phyloP scores from a whole-genome alignment of 2,888 invertebrate species.

The Ischnura elegans region DNA sequence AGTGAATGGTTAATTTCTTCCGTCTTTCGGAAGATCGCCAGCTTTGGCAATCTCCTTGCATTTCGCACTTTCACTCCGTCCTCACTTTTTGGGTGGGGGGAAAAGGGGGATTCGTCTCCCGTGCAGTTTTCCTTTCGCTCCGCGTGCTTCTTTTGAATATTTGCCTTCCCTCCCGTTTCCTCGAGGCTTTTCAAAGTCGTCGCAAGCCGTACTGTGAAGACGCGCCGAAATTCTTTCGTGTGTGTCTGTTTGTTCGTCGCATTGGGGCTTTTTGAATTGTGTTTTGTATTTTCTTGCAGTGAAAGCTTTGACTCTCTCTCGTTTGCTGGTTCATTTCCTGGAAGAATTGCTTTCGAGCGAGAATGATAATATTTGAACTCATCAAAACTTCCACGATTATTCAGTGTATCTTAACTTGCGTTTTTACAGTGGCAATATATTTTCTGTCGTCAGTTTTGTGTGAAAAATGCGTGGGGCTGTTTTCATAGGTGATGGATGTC shows the following conservation, averaged over 20 bases:
- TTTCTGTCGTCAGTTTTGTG: no score
- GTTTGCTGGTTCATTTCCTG: no score
- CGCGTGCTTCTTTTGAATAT: background rate
- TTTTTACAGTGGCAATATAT: no score
- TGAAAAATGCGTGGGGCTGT: no score
- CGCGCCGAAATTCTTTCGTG: background rate
- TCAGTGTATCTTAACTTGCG: no score
- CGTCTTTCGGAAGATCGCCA: background rate
- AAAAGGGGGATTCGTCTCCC: background rate
- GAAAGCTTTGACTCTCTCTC: no score
- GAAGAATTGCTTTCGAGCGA: no score
- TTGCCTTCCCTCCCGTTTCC: background rate
- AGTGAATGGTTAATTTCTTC: constrained; percentile 50
- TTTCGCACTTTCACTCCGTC: background rate
- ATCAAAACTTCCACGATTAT: no score
- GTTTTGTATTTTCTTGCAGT: no score
- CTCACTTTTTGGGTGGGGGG: background rate
- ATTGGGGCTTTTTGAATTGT: background rate
- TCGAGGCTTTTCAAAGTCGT: background rate
- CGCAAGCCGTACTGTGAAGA: background rate
- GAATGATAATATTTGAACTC: no score
- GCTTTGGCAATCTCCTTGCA: background rate
- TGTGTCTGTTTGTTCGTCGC: background rate
- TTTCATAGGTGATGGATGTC: no score
- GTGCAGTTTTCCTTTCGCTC: background rate